A percentile compares a stretch with the other conserved stretches of the same genome.
Evolutionary conservation across 2,888 invertebrate species (phyloP).

Genomic region (Andrena minutula): DNA sequence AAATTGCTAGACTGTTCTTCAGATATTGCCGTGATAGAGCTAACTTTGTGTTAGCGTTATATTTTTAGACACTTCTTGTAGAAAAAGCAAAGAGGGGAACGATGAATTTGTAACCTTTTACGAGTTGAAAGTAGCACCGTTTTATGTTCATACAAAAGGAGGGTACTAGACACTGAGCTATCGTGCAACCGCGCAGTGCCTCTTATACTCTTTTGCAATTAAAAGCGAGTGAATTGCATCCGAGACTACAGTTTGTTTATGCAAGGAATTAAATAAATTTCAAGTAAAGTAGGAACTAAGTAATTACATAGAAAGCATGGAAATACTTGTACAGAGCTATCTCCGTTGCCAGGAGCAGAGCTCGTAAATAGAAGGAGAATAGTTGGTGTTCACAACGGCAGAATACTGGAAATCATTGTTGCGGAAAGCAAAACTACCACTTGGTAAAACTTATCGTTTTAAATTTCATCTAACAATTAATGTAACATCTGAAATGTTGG

Average conservation of each 20-base stretch:
- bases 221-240: too few relatives aligned
- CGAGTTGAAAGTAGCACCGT: too few relatives aligned
- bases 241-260: not conserved
- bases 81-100: too few relatives aligned
- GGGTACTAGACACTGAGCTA: too few relatives aligned
- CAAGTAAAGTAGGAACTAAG: not conserved
- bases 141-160: too few relatives aligned
- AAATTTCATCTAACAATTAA: not conserved
- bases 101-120: too few relatives aligned
- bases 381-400: not conserved
- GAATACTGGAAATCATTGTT: not conserved
- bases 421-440: not conserved
- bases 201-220: too few relatives aligned
- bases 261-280: constrained; percentile 1
- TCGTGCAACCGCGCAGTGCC: too few relatives aligned
- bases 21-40: too few relatives aligned
- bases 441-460: not conserved
- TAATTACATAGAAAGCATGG: not conserved
- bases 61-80: too few relatives aligned
- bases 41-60: too few relatives aligned
- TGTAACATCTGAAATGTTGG: not conserved
- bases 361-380: not conserved
- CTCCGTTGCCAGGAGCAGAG: not conserved
- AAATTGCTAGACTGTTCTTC: too few relatives aligned
- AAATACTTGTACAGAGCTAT: not conserved